These are phyloP conservation scores for Eriosoma lanigerum DNA, from an alignment of 1,140 invertebrate genomes.

Conservation along the genomic window DNA sequence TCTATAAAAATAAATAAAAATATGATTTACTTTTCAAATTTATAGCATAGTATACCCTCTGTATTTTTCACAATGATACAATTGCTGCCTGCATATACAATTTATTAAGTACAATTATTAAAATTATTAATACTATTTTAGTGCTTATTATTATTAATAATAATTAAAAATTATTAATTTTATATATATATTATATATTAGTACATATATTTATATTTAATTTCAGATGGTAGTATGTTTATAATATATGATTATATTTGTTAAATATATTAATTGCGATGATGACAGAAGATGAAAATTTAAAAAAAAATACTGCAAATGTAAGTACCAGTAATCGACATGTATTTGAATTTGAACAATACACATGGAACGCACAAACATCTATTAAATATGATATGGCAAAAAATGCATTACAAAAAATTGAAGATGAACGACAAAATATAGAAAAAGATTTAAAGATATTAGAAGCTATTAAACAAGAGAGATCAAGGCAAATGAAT, in stretches of 20 bases:
- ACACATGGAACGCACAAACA: neutral
- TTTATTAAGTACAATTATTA: no score
- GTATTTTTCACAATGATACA: no score
- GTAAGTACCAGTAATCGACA: neutral
- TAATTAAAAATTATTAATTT: no score
- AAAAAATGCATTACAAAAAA: neutral
- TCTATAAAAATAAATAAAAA: no score
- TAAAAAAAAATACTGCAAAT: neutral
- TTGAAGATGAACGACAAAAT: slow-evolving; percentile 15
- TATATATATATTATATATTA: no score
- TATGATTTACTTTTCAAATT: no score
- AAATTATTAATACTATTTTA: no score
- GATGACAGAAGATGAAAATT: neutral
- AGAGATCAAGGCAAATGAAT: slow-evolving; percentile 1
- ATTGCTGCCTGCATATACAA: no score
- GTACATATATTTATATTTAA: no score
- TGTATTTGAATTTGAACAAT: slow-evolving; percentile 27
- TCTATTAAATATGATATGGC: neutral
- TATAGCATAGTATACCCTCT: no score
- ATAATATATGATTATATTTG: neutral
- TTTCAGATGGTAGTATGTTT: neutral
- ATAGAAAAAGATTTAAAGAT: slow-evolving; percentile 34
- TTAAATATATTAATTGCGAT: no score
- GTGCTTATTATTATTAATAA: no score
- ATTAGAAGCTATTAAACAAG: slow-evolving; percentile 5